Base-by-base conservation (phyloP, 2,888 invertebrate genomes). In the Mylabris sibirica region DNA sequence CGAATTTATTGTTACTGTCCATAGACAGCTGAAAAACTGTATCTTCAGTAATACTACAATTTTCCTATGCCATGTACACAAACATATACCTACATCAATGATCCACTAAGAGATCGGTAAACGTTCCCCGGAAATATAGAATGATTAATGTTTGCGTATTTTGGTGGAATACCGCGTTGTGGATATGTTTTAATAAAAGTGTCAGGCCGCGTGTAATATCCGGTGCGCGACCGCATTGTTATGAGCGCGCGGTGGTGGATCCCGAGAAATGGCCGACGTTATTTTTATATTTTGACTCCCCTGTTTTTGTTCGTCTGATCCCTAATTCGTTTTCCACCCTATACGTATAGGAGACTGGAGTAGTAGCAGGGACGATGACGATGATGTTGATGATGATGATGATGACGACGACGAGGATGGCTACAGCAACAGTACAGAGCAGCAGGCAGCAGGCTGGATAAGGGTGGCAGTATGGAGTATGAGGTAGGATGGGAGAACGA, bases 321-420 rank as follows among this genome's bases (percentile, higher is more conserved):
- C 82, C 81, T 83, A 83, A 82, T 83, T 83, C 82, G 80, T 80
- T 80, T 82, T 82, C 80, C 81, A 79, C 79, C 81, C 81, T 65
- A 72, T 72, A 71, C 67, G 60, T 65, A 41, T 14, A 41, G 30
- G 2, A 3, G 30, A 35, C 38, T 44, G 20, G 66, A 30, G 30
- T 30, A 49, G 69, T 63, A 22, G 49, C 22, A 53, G 22, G 49
- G 22, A 53, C 17, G 22, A 22, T 3, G 22, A 20, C 22, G 30
- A 30, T 30, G 30, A 30, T 30, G 30, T 6, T 30, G 30, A 30
- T 30, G 30, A 30, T 8, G 30, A 30, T 8, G 30, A 30, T 30
- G 30, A 30, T 8, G 30, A 30, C n/a, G n/a, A n/a, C n/a, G n/a
- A n/a, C n/a, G n/a, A n/a, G n/a, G 17, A 17, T 1, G 17, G 44